Conservation (phyloP, 92 coral and sea anemone species). For the Parazoanthus swiftii region DNA sequence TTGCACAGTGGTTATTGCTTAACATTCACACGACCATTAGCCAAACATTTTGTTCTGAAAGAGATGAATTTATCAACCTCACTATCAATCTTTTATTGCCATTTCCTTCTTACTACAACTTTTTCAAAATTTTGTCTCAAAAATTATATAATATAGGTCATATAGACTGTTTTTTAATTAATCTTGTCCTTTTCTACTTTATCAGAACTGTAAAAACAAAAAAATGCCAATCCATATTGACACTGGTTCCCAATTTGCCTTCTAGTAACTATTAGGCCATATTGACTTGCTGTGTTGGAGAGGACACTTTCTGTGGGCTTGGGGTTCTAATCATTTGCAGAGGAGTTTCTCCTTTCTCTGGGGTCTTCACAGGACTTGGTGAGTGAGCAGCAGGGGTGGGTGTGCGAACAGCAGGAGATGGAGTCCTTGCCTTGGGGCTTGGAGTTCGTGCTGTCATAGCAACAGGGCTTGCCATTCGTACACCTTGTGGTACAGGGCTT, state of each 20-base stretch:
- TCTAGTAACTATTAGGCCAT: slow-evolving; percentile 2
- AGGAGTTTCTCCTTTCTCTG: slow-evolving; percentile 6
- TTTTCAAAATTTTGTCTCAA: too few relatives aligned
- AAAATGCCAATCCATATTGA: neutral
- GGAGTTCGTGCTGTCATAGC: slow-evolving; percentile 50
- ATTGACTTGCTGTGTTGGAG: slow-evolving; percentile 33
- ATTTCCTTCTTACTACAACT: neutral
- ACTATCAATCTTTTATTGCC: neutral
- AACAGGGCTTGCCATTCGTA: slow-evolving; percentile 38
- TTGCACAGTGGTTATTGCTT: neutral
- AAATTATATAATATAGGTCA: too few relatives aligned
- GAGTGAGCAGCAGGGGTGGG: slow-evolving; percentile 50
- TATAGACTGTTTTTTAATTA: neutral
- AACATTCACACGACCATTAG: neutral
- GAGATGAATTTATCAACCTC: too few relatives aligned
- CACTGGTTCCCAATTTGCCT: neutral
- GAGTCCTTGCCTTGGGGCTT: slow-evolving; percentile 61
- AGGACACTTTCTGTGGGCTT: slow-evolving; percentile 28
- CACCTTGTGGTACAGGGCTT: slow-evolving; percentile 43
- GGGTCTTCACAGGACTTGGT: slow-evolving; percentile 42
- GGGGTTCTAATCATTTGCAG: slow-evolving; percentile 33
- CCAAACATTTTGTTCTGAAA: neutral
- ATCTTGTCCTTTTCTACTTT: neutral
- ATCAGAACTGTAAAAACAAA: neutral
- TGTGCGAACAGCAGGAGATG: slow-evolving; percentile 49